Base-by-base conservation (phyloP, 2,113 vertebrate species). In the Apteryx mantelli region DNA sequence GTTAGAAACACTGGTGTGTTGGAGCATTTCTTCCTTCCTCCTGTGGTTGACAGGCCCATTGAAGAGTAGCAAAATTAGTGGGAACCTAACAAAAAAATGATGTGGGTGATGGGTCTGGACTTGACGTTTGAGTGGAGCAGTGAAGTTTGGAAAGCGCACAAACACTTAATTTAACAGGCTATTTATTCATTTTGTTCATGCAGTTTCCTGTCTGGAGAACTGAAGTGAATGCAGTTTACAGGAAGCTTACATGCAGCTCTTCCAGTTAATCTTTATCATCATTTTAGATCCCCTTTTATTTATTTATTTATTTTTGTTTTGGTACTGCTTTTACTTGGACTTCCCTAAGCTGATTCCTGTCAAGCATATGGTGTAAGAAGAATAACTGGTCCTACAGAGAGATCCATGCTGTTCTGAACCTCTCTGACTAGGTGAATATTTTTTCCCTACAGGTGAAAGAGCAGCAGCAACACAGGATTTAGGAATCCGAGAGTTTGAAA, bases 21-120 rank as follows among this genome's bases (percentile, higher is more conserved):
- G n/a, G n/a, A 73, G 25, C 48, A 9, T 40, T 81, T 44, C 65
- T 86, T 74, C 50, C 52, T 34, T n/a, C 66, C 24, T 78, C 1
- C 1, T 13, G 1, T 1, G 1, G 8, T 17, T 3, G 3, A 53
- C 3, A 2, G 53, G 24, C 10, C 34, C 13, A 9, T 7, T 65
- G 61, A n/a, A 76, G 38, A 71, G 38, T 2, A 1, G 58, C n/a
- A 69, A 68, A 87, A 46, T 58, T 18, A 24, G 3, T 34, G 14
- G 38, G 55, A 81, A 18, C 22, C 18, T 5, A 0, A 63, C 65
- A 75, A 71, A 74, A 66, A n/a, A 91, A 44, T 24, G 17, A 77
- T 53, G 28, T 2, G 2, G 46, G 38, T 5, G 3, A 12, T 32
- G 22, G 21, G 28, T 65, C 90, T 78, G 83, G 40, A 25, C 20